A percentile compares a stretch with the other conserved stretches of the same genome.
These are phyloP conservation scores for Apodemia mormo DNA, from an alignment of 2,888 invertebrate species.

Conservation along the genomic window DNA sequence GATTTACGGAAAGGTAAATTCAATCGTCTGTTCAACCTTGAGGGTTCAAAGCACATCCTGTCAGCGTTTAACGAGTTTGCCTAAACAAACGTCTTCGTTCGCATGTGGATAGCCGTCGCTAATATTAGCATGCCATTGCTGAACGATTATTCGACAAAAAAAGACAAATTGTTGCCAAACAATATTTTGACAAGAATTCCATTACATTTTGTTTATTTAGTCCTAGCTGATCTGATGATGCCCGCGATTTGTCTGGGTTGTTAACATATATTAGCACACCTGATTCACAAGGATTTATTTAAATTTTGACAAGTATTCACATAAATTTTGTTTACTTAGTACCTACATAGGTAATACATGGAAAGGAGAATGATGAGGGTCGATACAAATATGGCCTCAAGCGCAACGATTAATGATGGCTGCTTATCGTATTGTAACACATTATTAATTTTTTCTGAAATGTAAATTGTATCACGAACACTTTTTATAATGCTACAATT, in stretches of 20 bases:
- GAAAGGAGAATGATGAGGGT: no score
- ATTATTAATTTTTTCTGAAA: no score
- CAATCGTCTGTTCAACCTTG: constrained; percentile 71
- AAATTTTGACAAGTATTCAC: no score
- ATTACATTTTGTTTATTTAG: not conserved
- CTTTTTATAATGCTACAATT: no score
- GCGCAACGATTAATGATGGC: no score
- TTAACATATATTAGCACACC: no score
- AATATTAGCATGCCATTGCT: constrained; percentile 52
- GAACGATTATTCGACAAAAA: constrained; percentile 30
- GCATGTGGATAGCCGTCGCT: constrained; percentile 58
- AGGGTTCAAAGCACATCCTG: constrained; percentile 76
- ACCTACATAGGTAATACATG: no score
- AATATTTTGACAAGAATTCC: not conserved
- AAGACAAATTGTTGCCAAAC: constrained; percentile 4
- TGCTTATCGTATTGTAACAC: no score
- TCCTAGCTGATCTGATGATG: not conserved
- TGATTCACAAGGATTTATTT: no score
- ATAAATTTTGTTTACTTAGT: no score
- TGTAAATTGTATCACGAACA: no score
- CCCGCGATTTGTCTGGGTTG: not conserved
- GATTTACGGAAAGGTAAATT: constrained; percentile 31
- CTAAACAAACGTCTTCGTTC: constrained; percentile 69
- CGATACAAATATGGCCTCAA: no score
- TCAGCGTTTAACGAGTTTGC: constrained; percentile 71